Percentiles rank a stretch among this genome's conserved stretches.
Conservation (phyloP, 2,888 invertebrate species). For the Drosophila tanythrix region DNA sequence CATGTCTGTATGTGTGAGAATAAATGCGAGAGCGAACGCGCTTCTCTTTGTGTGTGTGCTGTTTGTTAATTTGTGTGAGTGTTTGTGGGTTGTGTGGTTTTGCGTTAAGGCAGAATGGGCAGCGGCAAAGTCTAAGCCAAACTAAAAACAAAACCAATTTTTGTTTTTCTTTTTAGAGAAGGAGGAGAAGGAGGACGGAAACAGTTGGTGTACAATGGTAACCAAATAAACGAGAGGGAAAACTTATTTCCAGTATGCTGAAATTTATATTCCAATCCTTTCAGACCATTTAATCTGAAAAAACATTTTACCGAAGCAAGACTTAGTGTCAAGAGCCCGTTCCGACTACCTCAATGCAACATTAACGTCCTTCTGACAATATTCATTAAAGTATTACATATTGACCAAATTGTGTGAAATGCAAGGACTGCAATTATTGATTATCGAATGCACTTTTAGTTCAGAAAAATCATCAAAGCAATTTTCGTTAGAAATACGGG, state of each 20-base stretch:
- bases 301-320: neutral
- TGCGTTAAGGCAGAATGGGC: slow-evolving; percentile 18
- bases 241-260: neutral
- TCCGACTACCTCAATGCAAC: neutral
- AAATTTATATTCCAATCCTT: neutral
- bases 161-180: neutral
- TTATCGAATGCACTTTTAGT: neutral
- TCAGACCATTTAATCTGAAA: neutral
- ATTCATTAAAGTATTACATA: neutral
- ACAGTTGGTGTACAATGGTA: neutral
- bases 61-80: neutral
- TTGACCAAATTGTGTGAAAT: neutral
- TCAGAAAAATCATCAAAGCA: neutral
- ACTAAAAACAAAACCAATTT: slow-evolving; percentile 37
- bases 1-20: slow-evolving; percentile 22
- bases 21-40: slow-evolving; percentile 25
- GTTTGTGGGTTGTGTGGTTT: slow-evolving; percentile 10
- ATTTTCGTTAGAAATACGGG: neutral
- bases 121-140: slow-evolving; percentile 29
- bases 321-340: neutral
- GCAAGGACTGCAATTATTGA: neutral
- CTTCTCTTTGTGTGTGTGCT: slow-evolving; percentile 5
- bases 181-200: neutral
- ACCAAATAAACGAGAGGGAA: neutral
- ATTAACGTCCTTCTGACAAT: neutral